Evolutionary conservation across 2,113 vertebrate species (phyloP).

Genomic region (Nycticorax nycticorax): DNA sequence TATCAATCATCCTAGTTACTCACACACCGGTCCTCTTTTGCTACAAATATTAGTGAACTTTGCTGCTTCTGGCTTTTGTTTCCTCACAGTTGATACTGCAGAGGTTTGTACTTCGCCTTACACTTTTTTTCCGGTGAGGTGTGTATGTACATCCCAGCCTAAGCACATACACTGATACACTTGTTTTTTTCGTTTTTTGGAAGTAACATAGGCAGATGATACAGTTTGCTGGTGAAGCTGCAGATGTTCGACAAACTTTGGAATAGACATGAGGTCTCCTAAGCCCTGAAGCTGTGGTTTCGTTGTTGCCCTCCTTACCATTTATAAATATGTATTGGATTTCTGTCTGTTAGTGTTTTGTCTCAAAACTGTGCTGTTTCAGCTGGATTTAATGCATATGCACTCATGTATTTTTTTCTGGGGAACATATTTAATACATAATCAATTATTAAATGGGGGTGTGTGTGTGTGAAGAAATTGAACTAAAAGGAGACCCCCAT

Average conservation of each 20-base stretch:
- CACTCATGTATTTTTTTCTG: not conserved
- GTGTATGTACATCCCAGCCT: not conserved
- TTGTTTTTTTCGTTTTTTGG: not conserved
- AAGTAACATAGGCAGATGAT: not conserved
- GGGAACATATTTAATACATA: conserved; percentile 39
- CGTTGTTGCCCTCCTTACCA: not conserved
- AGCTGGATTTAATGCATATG: conserved; percentile 44
- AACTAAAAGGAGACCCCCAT: conserved; percentile 25
- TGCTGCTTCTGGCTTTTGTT: not conserved
- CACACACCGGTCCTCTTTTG: not conserved
- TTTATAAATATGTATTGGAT: not conserved
- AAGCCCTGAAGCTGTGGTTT: not conserved
- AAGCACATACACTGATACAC: not conserved
- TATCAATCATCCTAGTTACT: not conserved
- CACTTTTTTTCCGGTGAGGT: not conserved
- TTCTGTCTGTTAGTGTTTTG: not conserved
- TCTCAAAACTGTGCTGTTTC: conserved; percentile 43
- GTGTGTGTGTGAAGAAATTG: conserved; percentile 10
- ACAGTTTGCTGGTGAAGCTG: not conserved
- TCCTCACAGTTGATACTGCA: not conserved
- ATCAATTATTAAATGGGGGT: conserved; percentile 41
- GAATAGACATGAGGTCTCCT: not conserved
- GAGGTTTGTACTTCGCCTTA: not conserved
- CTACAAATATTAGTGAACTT: not conserved
- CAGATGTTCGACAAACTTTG: not conserved